Evolutionary conservation across 2,113 vertebrate species (phyloP).

Genomic region (Electrona antarctica): DNA sequence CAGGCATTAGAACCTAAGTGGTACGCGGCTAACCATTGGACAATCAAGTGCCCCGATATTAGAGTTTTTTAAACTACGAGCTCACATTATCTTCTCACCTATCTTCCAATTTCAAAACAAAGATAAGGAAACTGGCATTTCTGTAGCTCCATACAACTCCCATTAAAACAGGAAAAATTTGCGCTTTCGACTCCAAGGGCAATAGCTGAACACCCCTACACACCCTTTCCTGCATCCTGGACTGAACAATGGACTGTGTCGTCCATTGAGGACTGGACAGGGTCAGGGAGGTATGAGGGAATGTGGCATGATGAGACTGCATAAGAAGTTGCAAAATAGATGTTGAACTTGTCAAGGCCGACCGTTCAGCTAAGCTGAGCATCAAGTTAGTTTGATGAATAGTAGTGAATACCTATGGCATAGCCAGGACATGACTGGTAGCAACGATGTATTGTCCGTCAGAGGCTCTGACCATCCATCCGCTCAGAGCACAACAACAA

Average conservation of each 20-base stretch:
- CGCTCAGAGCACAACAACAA: background rate
- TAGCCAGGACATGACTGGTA: background rate
- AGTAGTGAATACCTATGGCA: background rate
- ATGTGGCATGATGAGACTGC: constrained; percentile 21
- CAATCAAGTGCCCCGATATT: no score
- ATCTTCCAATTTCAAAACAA: background rate
- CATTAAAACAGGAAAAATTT: constrained; percentile 76
- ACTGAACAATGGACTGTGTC: constrained; percentile 68
- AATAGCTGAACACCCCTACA: constrained; percentile 58
- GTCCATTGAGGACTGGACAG: constrained; percentile 29
- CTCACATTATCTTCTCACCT: no score
- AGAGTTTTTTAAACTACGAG: background rate
- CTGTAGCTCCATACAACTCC: constrained; percentile 29
- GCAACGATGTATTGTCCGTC: no score
- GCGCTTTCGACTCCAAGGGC: constrained; percentile 57
- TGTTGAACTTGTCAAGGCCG: no score
- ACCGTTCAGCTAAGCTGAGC: background rate
- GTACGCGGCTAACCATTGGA: no score
- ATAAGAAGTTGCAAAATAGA: background rate
- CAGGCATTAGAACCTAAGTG: no score
- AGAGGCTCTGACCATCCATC: no score
- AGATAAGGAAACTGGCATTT: background rate
- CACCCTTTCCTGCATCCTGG: constrained; percentile 85
- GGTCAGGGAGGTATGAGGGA: constrained; percentile 20
- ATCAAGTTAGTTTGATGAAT: background rate